Conservation (phyloP, 1,140 invertebrate genomes). For the Lepidurus apus region DNA sequence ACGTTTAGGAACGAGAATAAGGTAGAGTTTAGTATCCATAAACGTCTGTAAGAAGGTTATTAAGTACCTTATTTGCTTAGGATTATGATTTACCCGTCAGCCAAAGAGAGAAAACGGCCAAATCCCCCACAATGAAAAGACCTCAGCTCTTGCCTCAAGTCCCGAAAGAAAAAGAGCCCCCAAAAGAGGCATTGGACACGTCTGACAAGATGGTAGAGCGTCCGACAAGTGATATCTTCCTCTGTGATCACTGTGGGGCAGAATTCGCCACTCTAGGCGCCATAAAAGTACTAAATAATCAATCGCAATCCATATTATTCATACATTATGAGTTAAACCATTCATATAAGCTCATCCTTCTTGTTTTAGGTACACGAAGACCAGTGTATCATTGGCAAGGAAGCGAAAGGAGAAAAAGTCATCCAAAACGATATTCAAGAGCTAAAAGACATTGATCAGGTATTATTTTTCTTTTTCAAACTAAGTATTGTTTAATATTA, state of each 20-base stretch:
- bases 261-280: conserved; percentile 52
- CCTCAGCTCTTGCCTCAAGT: background rate
- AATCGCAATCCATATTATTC: background rate
- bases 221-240: conserved; percentile 58
- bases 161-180: background rate
- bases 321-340: too few species aligned
- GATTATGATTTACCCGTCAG: conserved; percentile 10
- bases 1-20: conserved; percentile 70
- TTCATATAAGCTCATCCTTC: background rate
- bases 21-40: conserved; percentile 41
- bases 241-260: conserved; percentile 67
- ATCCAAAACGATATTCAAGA: conserved; percentile 7
- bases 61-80: background rate
- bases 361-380: conserved; percentile 24
- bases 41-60: background rate
- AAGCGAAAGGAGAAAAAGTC: background rate
- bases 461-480: background rate
- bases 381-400: conserved; percentile 24
- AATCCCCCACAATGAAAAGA: background rate
- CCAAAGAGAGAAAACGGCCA: background rate
- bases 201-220: conserved; percentile 50
- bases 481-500: too few species aligned
- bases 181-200: background rate
- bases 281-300: conserved; percentile 49
- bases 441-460: conserved; percentile 25